Percentiles rank a stretch among this genome's conserved stretches.
These are phyloP conservation scores for Cassiopea xamachana DNA, from an alignment of 30 jellyfish, hydroid and myxozoan species.

Conservation along the genomic window DNA sequence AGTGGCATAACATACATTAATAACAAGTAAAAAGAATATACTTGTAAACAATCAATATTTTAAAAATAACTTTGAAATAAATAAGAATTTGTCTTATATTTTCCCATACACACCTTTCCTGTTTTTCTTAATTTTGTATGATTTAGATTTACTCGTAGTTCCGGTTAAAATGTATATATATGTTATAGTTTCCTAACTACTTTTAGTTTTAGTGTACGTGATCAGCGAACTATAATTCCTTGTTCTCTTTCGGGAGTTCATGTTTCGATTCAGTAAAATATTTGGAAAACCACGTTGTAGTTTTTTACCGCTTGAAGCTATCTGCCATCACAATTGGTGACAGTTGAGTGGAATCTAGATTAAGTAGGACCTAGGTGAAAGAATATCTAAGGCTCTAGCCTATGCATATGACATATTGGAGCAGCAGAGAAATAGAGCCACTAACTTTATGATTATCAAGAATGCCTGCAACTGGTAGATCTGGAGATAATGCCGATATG, in stretches of 20 bases:
- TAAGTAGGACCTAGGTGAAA: constrained; percentile 69
- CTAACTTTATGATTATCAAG: constrained; percentile 3
- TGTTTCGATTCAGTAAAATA: not conserved
- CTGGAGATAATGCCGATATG: not conserved
- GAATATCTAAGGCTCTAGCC: constrained; percentile 38
- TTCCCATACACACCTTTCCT: constrained; percentile 2
- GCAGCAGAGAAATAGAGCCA: not conserved
- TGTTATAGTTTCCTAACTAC: not conserved
- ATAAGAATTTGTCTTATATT: not conserved
- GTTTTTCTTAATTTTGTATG: not conserved
- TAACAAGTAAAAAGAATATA: too few relatives aligned
- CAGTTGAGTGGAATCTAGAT: constrained; percentile 46
- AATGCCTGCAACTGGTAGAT: constrained; percentile 1
- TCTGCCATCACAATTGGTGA: constrained; percentile 55
- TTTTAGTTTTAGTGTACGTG: not conserved
- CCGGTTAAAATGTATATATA: not conserved
- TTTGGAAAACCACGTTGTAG: not conserved
- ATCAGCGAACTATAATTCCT: not conserved
- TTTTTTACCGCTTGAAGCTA: not conserved
- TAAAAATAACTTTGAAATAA: too few relatives aligned
- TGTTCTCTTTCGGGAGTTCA: not conserved
- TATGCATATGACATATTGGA: constrained; percentile 14
- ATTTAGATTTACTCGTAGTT: not conserved
- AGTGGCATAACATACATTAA: too few relatives aligned
- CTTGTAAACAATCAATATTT: too few relatives aligned